phyloP scores from a whole-genome alignment of 1,140 invertebrate genomes.

The Bombus pyrosoma region DNA sequence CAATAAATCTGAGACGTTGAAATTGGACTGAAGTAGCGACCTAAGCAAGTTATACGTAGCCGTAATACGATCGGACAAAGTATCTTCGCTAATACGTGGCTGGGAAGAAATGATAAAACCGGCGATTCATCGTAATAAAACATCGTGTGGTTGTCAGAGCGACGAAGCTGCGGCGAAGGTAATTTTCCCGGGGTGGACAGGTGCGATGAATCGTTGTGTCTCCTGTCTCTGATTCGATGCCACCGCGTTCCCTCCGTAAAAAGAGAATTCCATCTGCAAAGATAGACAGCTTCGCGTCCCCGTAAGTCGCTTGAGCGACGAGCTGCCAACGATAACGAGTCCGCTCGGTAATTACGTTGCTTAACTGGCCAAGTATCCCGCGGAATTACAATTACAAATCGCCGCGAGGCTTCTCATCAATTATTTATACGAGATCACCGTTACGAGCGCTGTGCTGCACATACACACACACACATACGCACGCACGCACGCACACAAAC shows the following conservation, averaged over 20 bases:
- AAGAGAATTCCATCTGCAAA: slow-evolving; percentile 15
- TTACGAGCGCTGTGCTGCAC: slow-evolving; percentile 16
- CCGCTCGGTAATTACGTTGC: slow-evolving; percentile 65
- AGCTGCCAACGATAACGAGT: slow-evolving; percentile 53
- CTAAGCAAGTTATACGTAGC: no score
- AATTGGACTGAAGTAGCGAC: no score
- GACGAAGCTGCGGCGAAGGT: not conserved
- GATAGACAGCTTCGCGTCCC: slow-evolving; percentile 9
- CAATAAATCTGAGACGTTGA: not conserved
- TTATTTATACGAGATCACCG: slow-evolving; percentile 65
- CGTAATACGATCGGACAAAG: no score
- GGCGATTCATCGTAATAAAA: not conserved
- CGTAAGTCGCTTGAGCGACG: slow-evolving; percentile 10
- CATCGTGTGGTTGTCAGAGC: not conserved
- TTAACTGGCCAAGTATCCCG: slow-evolving; percentile 66
- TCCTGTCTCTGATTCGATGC: not conserved
- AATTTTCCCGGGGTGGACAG: slow-evolving; percentile 16
- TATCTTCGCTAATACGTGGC: not conserved
- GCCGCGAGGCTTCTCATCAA: slow-evolving; percentile 55
- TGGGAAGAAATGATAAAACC: not conserved
- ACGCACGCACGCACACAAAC: not conserved
- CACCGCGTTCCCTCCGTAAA: slow-evolving; percentile 2
- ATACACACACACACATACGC: not conserved
- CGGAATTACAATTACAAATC: slow-evolving; percentile 73
- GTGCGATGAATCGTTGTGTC: slow-evolving; percentile 18